Evolutionary conservation across 2,888 invertebrate species (phyloP), one percentile per base, ranked within the genome.

Genomic region (Drosophila siamana): DNA sequence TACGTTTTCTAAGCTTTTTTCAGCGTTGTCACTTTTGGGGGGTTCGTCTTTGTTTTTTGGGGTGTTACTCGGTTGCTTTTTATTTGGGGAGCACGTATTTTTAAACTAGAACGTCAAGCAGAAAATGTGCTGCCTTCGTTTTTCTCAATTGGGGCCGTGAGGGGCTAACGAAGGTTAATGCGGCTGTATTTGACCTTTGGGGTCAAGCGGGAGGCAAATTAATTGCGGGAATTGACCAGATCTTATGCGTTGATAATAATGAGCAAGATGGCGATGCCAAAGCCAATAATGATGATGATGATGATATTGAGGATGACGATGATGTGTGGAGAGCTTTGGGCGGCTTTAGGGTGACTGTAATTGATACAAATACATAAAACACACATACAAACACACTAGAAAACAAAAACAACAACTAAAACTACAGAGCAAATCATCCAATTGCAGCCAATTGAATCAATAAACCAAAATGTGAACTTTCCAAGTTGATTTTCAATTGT

Each of bases 141-240:
- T 11, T 38, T 38, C 68, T 67, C 80, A 77, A 88, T 89, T 86
- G 81, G 69, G 69, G 69, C 38, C 24, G 64, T 38, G 66, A 62
- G 86, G 74, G 91, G 91, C 91, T 89, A 91, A 91, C 91, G 88
- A 85, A 91, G 91, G 91, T 91, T 91, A 91, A 91, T 91, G 82
- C 88, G 86, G 67, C 81, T 83, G 88, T 89, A 89, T 86, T 91
- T 89, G 89, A 89, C 90, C 88, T 73, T 68, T 54, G 50, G 79
- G 89, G 88, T 90, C 89, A 89, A 89, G 89, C 82, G 70, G 86
- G 61, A 81, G 70, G 88, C 88, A 85, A 73, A 86, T 88, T 83
- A 83, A 83, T 88, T 86, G 83, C 71, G 67, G 47, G 75, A 83
- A 86, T 88, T 76, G 80, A 83, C 62, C 43, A 56, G 52, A 52